Percentiles rank a stretch among this genome's conserved stretches.
Evolutionary conservation across 2,888 invertebrate species (phyloP).

Genomic region (Lutraria lutraria): DNA sequence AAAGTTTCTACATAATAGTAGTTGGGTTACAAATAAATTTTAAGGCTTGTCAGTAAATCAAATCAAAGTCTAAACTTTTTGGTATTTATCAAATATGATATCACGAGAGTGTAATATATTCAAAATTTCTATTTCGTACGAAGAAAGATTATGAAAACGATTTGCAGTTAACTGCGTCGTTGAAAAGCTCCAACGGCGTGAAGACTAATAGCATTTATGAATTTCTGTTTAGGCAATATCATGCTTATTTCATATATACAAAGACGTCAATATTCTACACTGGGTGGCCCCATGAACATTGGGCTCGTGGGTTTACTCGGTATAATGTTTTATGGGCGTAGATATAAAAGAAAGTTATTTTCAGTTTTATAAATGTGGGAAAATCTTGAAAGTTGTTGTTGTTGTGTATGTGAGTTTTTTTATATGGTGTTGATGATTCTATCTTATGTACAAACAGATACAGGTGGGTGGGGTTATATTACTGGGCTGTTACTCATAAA

Average conservation of each 20-base stretch:
- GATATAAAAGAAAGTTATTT: neutral
- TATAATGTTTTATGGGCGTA: neutral
- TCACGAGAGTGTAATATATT: conserved; percentile 24
- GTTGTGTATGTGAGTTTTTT: too few relatives aligned
- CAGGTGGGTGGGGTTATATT: too few relatives aligned
- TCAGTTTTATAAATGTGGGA: neutral
- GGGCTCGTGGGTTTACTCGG: neutral
- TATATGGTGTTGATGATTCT: too few relatives aligned
- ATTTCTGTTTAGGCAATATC: conserved; percentile 50
- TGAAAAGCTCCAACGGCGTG: conserved; percentile 47
- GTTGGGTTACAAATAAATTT: neutral
- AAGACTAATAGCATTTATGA: conserved; percentile 59
- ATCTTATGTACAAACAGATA: too few relatives aligned
- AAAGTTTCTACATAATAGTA: neutral
- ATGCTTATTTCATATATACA: conserved; percentile 56
- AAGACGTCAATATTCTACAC: conserved; percentile 51
- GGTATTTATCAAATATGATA: neutral
- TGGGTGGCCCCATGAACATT: conserved; percentile 42
- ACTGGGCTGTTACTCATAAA: too few relatives aligned
- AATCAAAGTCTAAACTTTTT: neutral
- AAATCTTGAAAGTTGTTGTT: neutral
- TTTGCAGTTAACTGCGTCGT: conserved; percentile 52
- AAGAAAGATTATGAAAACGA: conserved; percentile 39
- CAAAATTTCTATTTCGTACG: conserved; percentile 29
- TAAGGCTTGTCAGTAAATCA: neutral